Percentiles rank a stretch among this genome's conserved stretches.
phyloP scores from a whole-genome alignment of 2,888 invertebrate species.

The Xanthorhoe designata region DNA sequence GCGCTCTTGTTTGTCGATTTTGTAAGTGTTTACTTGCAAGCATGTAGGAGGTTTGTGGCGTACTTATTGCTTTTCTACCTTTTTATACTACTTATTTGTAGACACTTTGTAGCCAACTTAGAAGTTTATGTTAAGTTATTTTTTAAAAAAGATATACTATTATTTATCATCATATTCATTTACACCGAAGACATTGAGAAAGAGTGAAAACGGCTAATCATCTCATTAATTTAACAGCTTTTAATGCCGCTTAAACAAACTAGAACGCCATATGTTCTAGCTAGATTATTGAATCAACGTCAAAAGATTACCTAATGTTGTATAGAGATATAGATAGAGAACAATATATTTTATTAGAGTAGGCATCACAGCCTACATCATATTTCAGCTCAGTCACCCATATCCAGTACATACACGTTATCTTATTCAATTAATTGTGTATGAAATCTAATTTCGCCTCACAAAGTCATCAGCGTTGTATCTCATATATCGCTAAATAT shows the following conservation, averaged over 20 bases:
- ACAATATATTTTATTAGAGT: no score
- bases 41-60: constrained; percentile 34
- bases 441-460: neutral
- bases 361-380: neutral
- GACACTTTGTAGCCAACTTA: neutral
- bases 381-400: neutral
- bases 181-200: no score
- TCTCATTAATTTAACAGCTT: no score
- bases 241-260: no score
- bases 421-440: neutral
- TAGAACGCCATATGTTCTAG: no score
- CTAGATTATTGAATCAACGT: no score
- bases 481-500: constrained; percentile 24
- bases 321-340: no score
- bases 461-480: constrained; percentile 8
- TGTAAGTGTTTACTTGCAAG: constrained; percentile 50
- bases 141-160: no score
- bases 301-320: no score
- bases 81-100: neutral
- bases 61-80: constrained; percentile 38
- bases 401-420: neutral
- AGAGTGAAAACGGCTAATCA: no score
- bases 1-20: constrained; percentile 58
- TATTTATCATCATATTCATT: no score
- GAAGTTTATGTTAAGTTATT: no score